A percentile compares a stretch with the other conserved stretches of the same genome.
These are phyloP conservation scores for Stenopsyche tienmushanensis DNA, from an alignment of 1,140 invertebrate genomes.

Conservation along the genomic window DNA sequence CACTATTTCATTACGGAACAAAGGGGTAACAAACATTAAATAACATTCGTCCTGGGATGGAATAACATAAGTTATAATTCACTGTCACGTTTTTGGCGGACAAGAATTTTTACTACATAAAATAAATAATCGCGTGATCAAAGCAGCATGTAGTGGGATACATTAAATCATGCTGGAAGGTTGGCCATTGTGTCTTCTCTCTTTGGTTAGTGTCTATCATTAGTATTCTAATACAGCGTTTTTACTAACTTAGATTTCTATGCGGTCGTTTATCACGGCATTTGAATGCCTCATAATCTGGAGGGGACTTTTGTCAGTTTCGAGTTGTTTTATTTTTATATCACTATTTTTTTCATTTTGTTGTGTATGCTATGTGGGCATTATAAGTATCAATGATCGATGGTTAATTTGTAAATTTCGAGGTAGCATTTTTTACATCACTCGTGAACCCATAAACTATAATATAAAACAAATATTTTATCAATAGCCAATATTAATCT, in stretches of 20 bases:
- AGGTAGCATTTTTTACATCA: too few relatives aligned
- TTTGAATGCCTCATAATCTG: constrained; percentile 30
- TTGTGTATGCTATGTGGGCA: constrained; percentile 17
- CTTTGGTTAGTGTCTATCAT: constrained; percentile 36
- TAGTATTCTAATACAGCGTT: constrained; percentile 39
- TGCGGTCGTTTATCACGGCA: constrained; percentile 34
- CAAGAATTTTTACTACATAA: constrained; percentile 1
- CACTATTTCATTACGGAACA: too few relatives aligned
- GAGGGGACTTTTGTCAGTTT: constrained; percentile 26
- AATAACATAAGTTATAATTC: not conserved
- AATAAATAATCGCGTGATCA: constrained; percentile 4
- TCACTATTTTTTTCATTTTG: too few relatives aligned
- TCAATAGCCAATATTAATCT: too few relatives aligned
- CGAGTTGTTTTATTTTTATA: constrained; percentile 15
- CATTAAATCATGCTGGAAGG: constrained; percentile 38
- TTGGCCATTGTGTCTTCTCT: constrained; percentile 36
- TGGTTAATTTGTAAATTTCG: constrained; percentile 33
- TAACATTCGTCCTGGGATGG: not conserved
- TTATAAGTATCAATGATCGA: constrained; percentile 19
- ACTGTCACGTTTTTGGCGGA: too few relatives aligned
- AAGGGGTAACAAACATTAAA: not conserved
- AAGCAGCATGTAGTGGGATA: constrained; percentile 13
- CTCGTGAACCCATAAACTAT: too few relatives aligned
- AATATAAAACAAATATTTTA: too few relatives aligned
- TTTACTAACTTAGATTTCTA: constrained; percentile 32